Evolutionary conservation across 2,888 invertebrate genomes (phyloP), one percentile per base, ranked within the genome.

Genomic region (Eilema depressum): DNA sequence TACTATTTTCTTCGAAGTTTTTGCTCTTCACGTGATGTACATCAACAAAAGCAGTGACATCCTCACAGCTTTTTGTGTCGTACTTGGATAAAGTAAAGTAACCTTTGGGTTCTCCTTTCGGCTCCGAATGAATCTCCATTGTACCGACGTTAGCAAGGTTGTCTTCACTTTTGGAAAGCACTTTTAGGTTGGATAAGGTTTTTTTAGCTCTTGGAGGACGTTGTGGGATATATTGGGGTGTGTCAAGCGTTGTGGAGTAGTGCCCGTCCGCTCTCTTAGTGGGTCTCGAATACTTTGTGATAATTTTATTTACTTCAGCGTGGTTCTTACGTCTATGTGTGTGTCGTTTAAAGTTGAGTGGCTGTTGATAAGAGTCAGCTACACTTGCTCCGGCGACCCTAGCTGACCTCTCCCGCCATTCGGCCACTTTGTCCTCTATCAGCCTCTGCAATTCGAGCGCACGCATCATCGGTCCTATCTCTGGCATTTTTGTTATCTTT

Each of bases 231-330:
- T 83, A 80, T 71, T 88, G 87, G 53, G 86, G 81, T 78, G 78
- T 75, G 75, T 84, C 85, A 53, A 86, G 88, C 75, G 86, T 78
- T 53, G 85, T 75, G n/a, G 76, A 80, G 76, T 83, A 80, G 83
- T 89, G 88, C 80, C 92, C 92, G 89, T 89, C 91, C 86, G 93
- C 80, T 87, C 92, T 91, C 88, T 90, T 92, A 83, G 88, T 91
- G 78, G 93, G 90, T 83, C 88, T 92, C 71, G 95, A 95, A 88
- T 95, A 95, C 89, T 95, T 95, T 88, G 95, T 91, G 91, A 95
- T 93, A 90, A 95, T 95, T 93, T 93, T 95, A 86, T 95, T 95
- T 88, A 95, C 93, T 93, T 95, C 95, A 86, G 92, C 91, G 89
- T 93, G 94, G 86, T 95, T 95, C 88, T 95, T 95, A 87, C 95